Evolutionary conservation across 2,113 vertebrate genomes (phyloP).

Genomic region (Erinaceus europaeus): DNA sequence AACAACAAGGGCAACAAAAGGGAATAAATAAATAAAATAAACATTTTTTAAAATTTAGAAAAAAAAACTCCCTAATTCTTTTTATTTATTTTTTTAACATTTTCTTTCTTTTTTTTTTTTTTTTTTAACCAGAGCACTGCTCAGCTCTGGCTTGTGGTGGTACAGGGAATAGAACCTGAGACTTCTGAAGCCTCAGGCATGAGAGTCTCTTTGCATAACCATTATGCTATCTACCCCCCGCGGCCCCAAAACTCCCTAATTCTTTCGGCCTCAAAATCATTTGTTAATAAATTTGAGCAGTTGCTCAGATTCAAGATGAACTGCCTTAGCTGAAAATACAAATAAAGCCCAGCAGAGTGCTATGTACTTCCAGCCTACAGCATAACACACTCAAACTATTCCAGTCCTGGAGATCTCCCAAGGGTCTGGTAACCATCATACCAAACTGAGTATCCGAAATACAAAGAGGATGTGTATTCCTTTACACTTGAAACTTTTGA

Average conservation of each 20-base stretch:
- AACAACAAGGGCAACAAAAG: too few species aligned
- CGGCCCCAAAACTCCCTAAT: too few species aligned
- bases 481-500: not conserved
- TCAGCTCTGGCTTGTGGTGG: too few species aligned
- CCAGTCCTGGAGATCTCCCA: conserved; percentile 46
- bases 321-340: not conserved
- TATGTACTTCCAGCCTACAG: conserved; percentile 16
- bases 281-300: conserved; percentile 28
- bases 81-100: too few species aligned
- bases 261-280: not conserved
- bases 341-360: conserved; percentile 2
- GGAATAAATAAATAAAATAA: too few species aligned
- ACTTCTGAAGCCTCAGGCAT: too few species aligned
- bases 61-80: not conserved
- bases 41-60: too few species aligned
- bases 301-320: conserved; percentile 21
- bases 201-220: too few species aligned
- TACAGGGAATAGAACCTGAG: too few species aligned
- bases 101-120: too few species aligned
- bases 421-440: conserved; percentile 44
- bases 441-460: not conserved
- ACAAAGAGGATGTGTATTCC: not conserved
- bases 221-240: too few species aligned
- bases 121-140: too few species aligned
- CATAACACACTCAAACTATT: conserved; percentile 33